Base-by-base conservation (phyloP, 2,888 invertebrate genomes). In the Microplitis deprimator region DNA sequence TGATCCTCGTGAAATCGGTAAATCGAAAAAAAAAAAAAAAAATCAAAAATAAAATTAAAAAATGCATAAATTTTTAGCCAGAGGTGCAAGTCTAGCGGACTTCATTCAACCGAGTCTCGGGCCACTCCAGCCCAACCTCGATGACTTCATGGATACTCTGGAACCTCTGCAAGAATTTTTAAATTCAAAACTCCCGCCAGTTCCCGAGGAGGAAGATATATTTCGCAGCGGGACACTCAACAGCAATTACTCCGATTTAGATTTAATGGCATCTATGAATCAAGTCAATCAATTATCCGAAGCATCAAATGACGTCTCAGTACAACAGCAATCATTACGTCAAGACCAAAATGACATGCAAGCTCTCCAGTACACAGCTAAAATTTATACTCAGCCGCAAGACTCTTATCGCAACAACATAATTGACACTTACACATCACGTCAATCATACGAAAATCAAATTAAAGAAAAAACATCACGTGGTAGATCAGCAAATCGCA, bases 31-130 rank as follows among this genome's bases (percentile, higher is more conserved):
- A 6, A 20, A n/a, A 72, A 67, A 29, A 17, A 17, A 39, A n/a
- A n/a, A 39, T 3, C 20, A 40, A 62, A 50, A 41, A 73, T 69
- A 8, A 39, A 10, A 20, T 13, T 50, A 13, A 8, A 20, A 17
- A 60, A 68, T 68, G 6, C 59, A n/a, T 6, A 62, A 68, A 72
- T 83, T 92, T 91, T 61, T 90, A 96, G 96, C 96, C 72, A 93
- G 95, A 89, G 95, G 94, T 83, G 96, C 96, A 75, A 95, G 95
- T 86, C 92, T 96, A 87, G 97, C 98, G 70, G 98, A 99, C 91
- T 97, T 99, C 88, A 98, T 99, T 90, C 99, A 99, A 91, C 99
- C 99, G 73, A 98, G 98, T 88, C 93, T 99, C 87, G 96, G 98
- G 62, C 98, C 98, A 75, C 91, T 99, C 79, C 99, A 99, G 91